phyloP scores from a whole-genome alignment of 2,888 invertebrate species.

The Cartodere bifasciata region DNA sequence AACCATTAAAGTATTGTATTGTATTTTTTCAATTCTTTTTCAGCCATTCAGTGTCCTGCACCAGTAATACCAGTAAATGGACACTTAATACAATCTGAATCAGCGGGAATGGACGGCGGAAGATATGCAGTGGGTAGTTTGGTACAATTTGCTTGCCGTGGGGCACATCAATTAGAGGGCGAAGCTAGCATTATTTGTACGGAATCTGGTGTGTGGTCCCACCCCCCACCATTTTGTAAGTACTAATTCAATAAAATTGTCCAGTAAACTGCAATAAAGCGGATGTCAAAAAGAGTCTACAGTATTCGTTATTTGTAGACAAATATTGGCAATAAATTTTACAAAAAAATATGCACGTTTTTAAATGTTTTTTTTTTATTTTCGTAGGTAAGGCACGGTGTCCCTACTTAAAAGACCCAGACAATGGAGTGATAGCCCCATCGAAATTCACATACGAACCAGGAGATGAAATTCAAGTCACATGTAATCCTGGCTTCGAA shows the following conservation, averaged over 20 bases:
- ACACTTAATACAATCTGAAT: slow-evolving; percentile 42
- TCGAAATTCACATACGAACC: slow-evolving; percentile 63
- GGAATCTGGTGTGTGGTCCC: slow-evolving; percentile 80
- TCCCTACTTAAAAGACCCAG: slow-evolving; percentile 58
- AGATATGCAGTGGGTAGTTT: slow-evolving; percentile 68
- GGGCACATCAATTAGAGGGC: slow-evolving; percentile 55
- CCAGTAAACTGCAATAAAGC: too few species aligned
- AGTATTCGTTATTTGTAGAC: background rate
- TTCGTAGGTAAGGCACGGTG: slow-evolving; percentile 56
- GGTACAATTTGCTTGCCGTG: slow-evolving; percentile 63
- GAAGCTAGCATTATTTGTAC: slow-evolving; percentile 77
- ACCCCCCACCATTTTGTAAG: slow-evolving; percentile 72
- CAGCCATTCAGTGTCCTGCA: slow-evolving; percentile 73
- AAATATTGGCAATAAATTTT: background rate
- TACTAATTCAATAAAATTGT: too few species aligned
- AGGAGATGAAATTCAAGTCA: slow-evolving; percentile 56
- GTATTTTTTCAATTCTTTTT: too few species aligned
- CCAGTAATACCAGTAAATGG: slow-evolving; percentile 64
- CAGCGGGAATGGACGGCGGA: slow-evolving; percentile 42
- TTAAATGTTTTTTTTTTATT: slow-evolving; percentile 1
- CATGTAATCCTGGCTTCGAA: slow-evolving; percentile 54
- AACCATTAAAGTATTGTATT: too few species aligned
- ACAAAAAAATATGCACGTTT: background rate
- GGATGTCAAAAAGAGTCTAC: too few species aligned
- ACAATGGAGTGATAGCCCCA: slow-evolving; percentile 55